phyloP scores from a whole-genome alignment of 2,888 invertebrate genomes.

The Conus canariensis region DNA sequence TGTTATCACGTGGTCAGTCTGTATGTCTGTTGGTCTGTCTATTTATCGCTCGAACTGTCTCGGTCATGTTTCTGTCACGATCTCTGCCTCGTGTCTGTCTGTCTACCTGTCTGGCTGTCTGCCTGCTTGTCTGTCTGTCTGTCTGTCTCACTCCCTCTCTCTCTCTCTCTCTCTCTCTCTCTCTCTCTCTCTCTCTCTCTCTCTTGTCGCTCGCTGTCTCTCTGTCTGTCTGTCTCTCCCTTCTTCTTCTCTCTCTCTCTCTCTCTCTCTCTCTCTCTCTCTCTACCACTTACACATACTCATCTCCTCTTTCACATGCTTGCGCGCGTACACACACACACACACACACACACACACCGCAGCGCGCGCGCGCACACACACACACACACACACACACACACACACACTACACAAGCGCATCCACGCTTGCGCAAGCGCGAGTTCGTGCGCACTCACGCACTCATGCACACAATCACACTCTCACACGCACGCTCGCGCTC shows the following conservation, averaged over 20 bases:
- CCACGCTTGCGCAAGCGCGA: neutral
- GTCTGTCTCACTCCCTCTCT: too few species aligned
- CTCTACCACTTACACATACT: neutral
- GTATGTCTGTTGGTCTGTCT: too few species aligned
- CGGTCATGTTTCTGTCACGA: neutral
- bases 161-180: too few species aligned
- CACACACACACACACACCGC: neutral
- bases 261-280: conserved; percentile 24
- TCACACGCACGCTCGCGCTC: too few species aligned
- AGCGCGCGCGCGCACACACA: neutral
- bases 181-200: neutral
- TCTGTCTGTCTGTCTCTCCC: too few species aligned
- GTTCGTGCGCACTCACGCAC: neutral
- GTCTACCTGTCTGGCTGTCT: too few species aligned
- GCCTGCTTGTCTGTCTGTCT: too few species aligned
- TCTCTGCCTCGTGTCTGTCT: too few species aligned
- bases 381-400: conserved; percentile 14
- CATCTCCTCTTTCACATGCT: too few species aligned
- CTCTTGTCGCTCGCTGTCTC: neutral
- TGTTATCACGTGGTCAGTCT: too few species aligned
- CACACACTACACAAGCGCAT: neutral
- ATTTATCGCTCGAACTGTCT: too few species aligned
- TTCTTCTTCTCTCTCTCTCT: neutral
- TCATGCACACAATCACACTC: neutral
- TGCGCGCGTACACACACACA: neutral